Evolutionary conservation across 2,888 invertebrate genomes (phyloP).

Genomic region (Keiferia lycopersicella): DNA sequence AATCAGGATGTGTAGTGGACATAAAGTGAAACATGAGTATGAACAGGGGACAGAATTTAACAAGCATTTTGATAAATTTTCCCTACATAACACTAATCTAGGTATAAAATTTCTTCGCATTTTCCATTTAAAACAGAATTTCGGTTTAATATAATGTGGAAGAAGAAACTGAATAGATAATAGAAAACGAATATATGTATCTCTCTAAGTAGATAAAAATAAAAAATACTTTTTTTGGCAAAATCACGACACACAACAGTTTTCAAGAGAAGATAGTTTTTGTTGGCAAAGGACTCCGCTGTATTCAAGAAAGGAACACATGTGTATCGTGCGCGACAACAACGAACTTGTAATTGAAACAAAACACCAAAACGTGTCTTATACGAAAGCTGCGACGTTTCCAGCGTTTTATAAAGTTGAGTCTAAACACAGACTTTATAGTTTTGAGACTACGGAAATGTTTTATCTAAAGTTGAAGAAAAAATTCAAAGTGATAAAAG

Average conservation of each 20-base stretch:
- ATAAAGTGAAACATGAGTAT: too few relatives aligned
- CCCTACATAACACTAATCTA: too few relatives aligned
- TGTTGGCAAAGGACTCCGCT: not conserved
- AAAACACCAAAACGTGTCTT: slow-evolving; percentile 18
- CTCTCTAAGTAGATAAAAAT: too few relatives aligned
- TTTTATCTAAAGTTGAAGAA: not conserved
- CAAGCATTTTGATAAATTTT: not conserved
- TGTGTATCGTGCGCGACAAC: slow-evolving; percentile 5
- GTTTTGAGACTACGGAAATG: not conserved
- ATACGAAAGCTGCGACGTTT: slow-evolving; percentile 5
- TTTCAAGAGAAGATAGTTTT: not conserved
- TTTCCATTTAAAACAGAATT: too few relatives aligned
- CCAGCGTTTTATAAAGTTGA: not conserved
- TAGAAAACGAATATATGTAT: too few relatives aligned
- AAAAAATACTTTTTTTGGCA: not conserved
- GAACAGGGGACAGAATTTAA: not conserved
- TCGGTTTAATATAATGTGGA: too few relatives aligned
- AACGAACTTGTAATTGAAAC: slow-evolving; percentile 20
- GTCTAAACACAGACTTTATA: not conserved
- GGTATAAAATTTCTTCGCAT: too few relatives aligned
- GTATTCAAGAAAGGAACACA: not conserved
- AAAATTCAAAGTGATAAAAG: too few relatives aligned
- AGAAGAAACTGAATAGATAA: too few relatives aligned
- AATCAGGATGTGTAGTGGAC: slow-evolving; percentile 1
- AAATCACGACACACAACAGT: not conserved